These are phyloP conservation scores for Gallinago stenura DNA, from an alignment of 2,797 vertebrate species.

Conservation along the genomic window DNA sequence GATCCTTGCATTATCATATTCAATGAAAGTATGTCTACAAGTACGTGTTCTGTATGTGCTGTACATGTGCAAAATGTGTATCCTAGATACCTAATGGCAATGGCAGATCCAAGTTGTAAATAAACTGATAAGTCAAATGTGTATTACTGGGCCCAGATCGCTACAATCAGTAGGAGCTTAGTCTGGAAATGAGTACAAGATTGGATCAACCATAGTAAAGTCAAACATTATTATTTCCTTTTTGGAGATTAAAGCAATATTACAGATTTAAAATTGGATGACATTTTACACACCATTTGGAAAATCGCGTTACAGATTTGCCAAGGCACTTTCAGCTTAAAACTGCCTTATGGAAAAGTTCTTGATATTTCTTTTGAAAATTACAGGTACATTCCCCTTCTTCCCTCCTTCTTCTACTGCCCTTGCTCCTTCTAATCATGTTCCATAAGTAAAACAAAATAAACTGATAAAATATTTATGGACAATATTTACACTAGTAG, in stretches of 20 bases:
- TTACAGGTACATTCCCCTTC: neutral
- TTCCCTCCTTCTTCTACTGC: neutral
- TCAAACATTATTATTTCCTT: conserved; percentile 43
- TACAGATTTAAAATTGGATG: conserved; percentile 60
- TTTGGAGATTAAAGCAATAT: conserved; percentile 44
- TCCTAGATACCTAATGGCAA: conserved; percentile 62
- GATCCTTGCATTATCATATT: conserved; percentile 53
- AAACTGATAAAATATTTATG: neutral
- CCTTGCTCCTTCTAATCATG: neutral
- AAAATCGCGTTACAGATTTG: conserved; percentile 73
- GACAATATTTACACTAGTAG: neutral
- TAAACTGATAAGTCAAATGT: conserved; percentile 18
- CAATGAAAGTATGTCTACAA: conserved; percentile 20
- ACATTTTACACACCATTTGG: conserved; percentile 68
- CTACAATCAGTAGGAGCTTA: neutral
- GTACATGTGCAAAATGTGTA: neutral
- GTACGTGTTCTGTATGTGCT: neutral
- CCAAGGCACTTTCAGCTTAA: conserved; percentile 62
- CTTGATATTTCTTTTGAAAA: conserved; percentile 46
- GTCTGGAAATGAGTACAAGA: neutral
- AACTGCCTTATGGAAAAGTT: conserved; percentile 72
- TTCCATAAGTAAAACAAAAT: neutral
- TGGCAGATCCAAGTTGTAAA: conserved; percentile 38
- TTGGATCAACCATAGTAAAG: conserved; percentile 7
- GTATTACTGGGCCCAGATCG: neutral